Evolutionary conservation across 2,797 vertebrate species (phyloP).

Genomic region (Peromyscus melanophrys): DNA sequence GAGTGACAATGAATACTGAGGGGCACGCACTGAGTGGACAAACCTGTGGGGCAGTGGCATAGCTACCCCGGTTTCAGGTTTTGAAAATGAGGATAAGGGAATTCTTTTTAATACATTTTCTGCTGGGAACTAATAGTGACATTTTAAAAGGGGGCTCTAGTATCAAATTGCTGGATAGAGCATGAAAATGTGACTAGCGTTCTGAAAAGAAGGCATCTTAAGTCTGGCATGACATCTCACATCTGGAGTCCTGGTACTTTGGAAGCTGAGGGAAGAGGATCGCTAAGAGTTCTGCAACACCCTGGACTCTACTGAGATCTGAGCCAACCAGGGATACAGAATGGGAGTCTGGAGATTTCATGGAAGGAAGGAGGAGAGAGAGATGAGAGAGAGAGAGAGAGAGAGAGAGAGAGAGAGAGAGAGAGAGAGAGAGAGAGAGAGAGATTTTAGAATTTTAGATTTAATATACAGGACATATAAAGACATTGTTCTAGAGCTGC

Average conservation of each 20-base stretch:
- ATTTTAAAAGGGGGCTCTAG: background rate
- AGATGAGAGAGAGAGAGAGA: rapidly evolving
- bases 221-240: background rate
- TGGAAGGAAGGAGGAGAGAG: background rate
- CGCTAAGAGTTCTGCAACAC: too few relatives aligned
- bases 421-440: background rate
- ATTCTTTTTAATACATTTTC: background rate
- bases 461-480: background rate
- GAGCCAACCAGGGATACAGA: background rate
- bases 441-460: background rate
- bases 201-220: background rate
- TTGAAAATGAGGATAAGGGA: background rate
- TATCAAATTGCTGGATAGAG: background rate
- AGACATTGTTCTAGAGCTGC: background rate
- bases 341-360: background rate
- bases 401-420: too few relatives aligned
- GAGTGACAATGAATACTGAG: background rate
- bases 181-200: background rate
- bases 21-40: rapidly evolving
- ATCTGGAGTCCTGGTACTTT: background rate
- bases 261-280: background rate
- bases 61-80: background rate
- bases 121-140: background rate
- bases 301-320: background rate
- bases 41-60: rapidly evolving